Base-by-base conservation (phyloP, 2,797 vertebrate genomes). In the Neosilurus mollespiculum region DNA sequence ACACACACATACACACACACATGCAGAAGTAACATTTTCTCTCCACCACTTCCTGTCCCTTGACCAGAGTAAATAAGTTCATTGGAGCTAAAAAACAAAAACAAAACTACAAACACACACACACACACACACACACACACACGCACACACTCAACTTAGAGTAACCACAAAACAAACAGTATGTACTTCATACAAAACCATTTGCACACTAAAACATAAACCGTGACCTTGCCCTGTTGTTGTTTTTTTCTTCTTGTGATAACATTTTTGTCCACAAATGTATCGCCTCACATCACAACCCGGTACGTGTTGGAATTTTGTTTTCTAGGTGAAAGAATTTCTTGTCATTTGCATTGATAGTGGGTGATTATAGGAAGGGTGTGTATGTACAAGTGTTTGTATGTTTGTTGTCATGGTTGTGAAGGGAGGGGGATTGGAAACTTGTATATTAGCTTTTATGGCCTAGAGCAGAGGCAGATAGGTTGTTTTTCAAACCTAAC, bases 21-120 rank as follows among this genome's bases (percentile, higher is more conserved):
- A 43, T 30, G 30, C 30, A 30, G 30, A 30, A 30, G 18, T 9
- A 43, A 83, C 73, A 77, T 83, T 86, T 88, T 87, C 73, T 83
- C 83, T 65, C 82, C 70, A 85, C 87, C 89, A 91, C 90, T 87
- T 91, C 88, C 88, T 90, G 88, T 86, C 73, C 76, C 67, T 81
- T 91, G 89, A 90, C 90, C 86, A 88, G 87, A 76, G 56, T 71
- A 72, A 86, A 67, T 84, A 78, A 37, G 67, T 73, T 85, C 58
- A 80, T 62, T 64, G 22, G 61, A 75, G 67, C 49, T 59, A 37
- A 84, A 37, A 43, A 49, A 81, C 54, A 61, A 65, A 58, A 71
- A 51, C 1, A 43, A 43, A 43, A 43, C 43, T 5, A 43, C 43
- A 43, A 4, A 43, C 43, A 43, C 4, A 43, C 43, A 43, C 43